These are phyloP conservation scores for Gracilinanus agilis DNA, from an alignment of 2,113 vertebrate species.

Conservation along the genomic window DNA sequence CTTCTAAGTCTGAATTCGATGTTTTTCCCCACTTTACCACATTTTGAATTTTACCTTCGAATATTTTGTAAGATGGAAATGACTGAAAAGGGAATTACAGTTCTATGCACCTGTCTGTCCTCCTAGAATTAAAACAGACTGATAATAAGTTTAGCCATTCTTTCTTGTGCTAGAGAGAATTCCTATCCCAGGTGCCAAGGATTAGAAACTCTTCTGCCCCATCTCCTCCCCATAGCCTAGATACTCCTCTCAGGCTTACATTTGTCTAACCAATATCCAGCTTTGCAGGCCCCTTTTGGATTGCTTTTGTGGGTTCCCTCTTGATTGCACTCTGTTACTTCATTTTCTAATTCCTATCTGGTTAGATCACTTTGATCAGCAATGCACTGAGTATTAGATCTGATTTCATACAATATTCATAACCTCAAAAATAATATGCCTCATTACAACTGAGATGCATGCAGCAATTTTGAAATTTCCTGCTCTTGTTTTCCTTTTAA, in stretches of 20 bases:
- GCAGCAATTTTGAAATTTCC: slow-evolving; percentile 37
- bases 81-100: not conserved
- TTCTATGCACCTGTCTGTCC: not conserved
- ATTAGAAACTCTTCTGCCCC: not conserved
- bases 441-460: slow-evolving; percentile 40
- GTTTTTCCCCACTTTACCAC: not conserved
- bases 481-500: slow-evolving; percentile 20
- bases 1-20: too few relatives aligned
- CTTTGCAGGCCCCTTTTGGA: not conserved
- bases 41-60: slow-evolving; percentile 4
- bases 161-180: slow-evolving; percentile 2
- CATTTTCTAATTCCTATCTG: not conserved
- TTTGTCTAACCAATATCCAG: not conserved
- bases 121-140: slow-evolving; percentile 44
- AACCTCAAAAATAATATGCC: not conserved
- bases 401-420: not conserved
- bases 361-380: not conserved
- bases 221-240: not conserved
- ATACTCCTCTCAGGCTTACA: not conserved
- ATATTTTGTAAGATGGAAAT: slow-evolving; percentile 2
- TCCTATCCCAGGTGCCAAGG: slow-evolving; percentile 13
- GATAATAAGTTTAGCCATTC: slow-evolving; percentile 22
- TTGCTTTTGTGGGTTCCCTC: not conserved
- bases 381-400: not conserved
- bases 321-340: not conserved